These are phyloP conservation scores for Penaeus indicus DNA, from an alignment of 1,140 invertebrate species.

Conservation along the genomic window DNA sequence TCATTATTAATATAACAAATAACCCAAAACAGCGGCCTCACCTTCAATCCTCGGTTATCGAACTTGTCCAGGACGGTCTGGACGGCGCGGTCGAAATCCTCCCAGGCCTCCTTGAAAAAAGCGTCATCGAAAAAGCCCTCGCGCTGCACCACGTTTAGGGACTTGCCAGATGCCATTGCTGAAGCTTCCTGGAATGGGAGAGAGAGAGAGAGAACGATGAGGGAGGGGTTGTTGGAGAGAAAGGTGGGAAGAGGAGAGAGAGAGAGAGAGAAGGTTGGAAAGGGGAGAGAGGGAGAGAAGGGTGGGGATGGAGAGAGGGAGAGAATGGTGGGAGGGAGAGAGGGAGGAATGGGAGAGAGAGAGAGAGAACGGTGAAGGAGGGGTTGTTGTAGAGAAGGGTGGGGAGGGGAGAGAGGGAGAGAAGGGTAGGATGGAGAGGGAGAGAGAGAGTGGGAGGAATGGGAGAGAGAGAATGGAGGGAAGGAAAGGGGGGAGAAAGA, in stretches of 20 bases:
- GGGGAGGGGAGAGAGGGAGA: background rate
- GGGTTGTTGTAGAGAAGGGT: too few relatives aligned
- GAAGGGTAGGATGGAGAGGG: background rate
- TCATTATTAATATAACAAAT: background rate
- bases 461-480: constrained; percentile 17
- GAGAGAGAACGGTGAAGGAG: background rate
- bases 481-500: background rate
- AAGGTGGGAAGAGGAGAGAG: background rate
- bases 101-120: constrained; percentile 60
- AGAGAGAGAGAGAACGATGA: background rate
- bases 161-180: constrained; percentile 34
- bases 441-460: background rate
- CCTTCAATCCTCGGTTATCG: constrained; percentile 42
- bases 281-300: background rate
- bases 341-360: background rate
- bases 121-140: constrained; percentile 57
- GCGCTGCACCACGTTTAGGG: constrained; percentile 40
- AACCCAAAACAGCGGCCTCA: background rate
- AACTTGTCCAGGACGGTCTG: constrained; percentile 46
- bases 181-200: background rate
- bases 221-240: background rate
- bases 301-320: background rate
- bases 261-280: background rate
- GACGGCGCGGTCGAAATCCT: constrained; percentile 56
- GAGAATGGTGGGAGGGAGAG: background rate